A percentile compares a stretch with the other conserved stretches of the same genome.
phyloP scores from a whole-genome alignment of 2,797 vertebrate species.

The Eulemur rubriventer region DNA sequence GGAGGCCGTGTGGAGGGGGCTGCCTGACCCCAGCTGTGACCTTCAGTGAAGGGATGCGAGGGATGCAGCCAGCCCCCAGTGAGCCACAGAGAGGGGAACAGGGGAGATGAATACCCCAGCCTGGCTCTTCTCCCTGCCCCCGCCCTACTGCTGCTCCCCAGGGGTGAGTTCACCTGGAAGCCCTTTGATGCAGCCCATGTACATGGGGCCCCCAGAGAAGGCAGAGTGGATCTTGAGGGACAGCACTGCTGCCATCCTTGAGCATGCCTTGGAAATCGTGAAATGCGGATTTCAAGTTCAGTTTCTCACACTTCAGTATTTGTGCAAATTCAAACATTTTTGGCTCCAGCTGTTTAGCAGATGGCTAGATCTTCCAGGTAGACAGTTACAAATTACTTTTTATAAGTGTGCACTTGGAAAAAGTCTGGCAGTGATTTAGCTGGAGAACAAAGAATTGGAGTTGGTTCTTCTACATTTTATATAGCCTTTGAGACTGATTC shows the following conservation, averaged over 20 bases:
- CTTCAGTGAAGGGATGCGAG: neutral
- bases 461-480: neutral
- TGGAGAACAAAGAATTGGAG: slow-evolving; percentile 11
- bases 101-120: no score
- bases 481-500: neutral
- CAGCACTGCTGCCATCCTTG: fast-evolving
- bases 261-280: neutral
- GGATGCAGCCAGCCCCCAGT: neutral
- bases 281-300: neutral
- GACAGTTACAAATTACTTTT: slow-evolving; percentile 36
- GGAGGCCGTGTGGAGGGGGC: neutral
- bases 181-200: neutral
- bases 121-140: neutral
- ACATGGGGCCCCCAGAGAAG: neutral
- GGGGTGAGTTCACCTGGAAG: neutral
- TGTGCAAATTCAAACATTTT: neutral
- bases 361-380: slow-evolving; percentile 5
- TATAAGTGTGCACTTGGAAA: neutral
- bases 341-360: slow-evolving; percentile 36
- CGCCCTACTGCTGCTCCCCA: neutral
- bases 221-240: neutral
- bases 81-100: neutral
- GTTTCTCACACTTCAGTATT: neutral
- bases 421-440: neutral
- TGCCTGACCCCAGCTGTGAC: neutral